Conservation (phyloP, 2,797 vertebrate species). For the Gallinago solitaria region DNA sequence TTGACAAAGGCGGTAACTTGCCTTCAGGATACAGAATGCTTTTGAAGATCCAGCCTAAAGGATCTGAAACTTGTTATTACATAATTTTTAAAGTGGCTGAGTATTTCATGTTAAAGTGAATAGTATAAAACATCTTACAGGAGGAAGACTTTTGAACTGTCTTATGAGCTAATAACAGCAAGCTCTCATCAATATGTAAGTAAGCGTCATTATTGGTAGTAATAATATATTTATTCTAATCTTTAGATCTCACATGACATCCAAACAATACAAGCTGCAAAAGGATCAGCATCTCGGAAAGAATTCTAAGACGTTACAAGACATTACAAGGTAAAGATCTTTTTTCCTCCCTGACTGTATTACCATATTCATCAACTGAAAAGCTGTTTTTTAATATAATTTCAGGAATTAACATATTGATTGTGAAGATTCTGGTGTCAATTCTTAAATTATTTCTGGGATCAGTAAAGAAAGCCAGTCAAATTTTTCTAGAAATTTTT, state of each 20-base stretch:
- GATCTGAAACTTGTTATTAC: not conserved
- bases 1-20: not conserved
- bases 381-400: not conserved
- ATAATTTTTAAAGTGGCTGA: not conserved
- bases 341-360: not conserved
- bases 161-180: not conserved
- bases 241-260: not conserved
- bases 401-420: not conserved
- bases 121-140: not conserved
- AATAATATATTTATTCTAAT: not conserved
- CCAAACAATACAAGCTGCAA: not conserved
- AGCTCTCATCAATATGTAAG: not conserved
- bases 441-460: not conserved
- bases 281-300: not conserved
- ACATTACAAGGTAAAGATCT: slow-evolving; percentile 14
- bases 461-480: not conserved
- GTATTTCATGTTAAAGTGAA: not conserved
- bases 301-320: not conserved
- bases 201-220: not conserved
- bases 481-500: not conserved
- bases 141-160: not conserved
- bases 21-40: not conserved
- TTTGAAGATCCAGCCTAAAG: not conserved
- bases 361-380: not conserved
- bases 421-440: not conserved